Conservation (phyloP, 2,888 invertebrate genomes). For the Gandaritis pyraliata region DNA sequence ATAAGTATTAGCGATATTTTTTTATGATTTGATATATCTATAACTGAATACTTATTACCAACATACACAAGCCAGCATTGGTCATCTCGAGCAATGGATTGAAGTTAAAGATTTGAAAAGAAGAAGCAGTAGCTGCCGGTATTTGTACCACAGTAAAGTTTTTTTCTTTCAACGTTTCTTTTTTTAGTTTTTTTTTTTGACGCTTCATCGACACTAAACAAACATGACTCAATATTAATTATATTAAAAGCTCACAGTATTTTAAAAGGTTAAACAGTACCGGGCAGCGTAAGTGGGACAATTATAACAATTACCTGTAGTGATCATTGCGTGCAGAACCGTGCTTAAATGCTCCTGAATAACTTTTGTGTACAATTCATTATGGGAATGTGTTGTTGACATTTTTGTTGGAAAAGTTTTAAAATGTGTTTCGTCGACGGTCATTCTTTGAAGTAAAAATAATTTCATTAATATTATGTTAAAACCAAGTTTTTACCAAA, state of each 20-base stretch:
- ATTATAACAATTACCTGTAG: slow-evolving; percentile 48
- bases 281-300: slow-evolving; percentile 35
- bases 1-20: neutral
- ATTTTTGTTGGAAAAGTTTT: slow-evolving; percentile 12
- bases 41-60: too few relatives aligned
- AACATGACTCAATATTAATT: slow-evolving; percentile 24
- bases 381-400: slow-evolving; percentile 19
- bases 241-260: slow-evolving; percentile 24
- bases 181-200: too few relatives aligned
- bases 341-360: slow-evolving; percentile 43
- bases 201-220: slow-evolving; percentile 3
- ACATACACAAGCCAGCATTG: too few relatives aligned
- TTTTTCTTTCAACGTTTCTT: too few relatives aligned
- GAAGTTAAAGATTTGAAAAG: too few relatives aligned
- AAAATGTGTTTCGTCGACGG: slow-evolving; percentile 4
- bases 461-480: too few relatives aligned
- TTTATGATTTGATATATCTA: too few relatives aligned
- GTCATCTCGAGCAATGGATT: too few relatives aligned
- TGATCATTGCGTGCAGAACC: slow-evolving; percentile 46
- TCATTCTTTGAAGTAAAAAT: neutral
- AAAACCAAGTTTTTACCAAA: too few relatives aligned
- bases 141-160: too few relatives aligned
- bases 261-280: slow-evolving; percentile 24
- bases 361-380: slow-evolving; percentile 40
- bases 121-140: too few relatives aligned